These are phyloP conservation scores for Sycobia sp. DNA, from an alignment of 1,140 invertebrate species.

Conservation along the genomic window DNA sequence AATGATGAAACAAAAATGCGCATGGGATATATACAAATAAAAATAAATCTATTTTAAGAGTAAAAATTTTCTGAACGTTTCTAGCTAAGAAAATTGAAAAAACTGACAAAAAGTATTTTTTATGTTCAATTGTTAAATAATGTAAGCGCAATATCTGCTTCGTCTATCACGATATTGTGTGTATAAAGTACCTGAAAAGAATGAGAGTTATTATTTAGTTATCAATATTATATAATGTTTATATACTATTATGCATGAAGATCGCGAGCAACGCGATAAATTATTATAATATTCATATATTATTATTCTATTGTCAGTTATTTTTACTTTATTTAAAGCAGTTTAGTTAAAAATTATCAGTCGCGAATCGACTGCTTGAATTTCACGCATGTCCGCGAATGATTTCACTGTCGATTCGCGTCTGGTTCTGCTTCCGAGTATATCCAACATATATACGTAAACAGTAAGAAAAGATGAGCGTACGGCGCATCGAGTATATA, in stretches of 20 bases:
- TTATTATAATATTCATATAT: conserved; percentile 10
- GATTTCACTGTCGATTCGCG: neutral
- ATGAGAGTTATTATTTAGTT: conserved; percentile 44
- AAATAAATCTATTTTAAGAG: no score
- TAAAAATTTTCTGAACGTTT: no score
- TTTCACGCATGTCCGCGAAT: neutral
- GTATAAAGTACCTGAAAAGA: conserved; percentile 62
- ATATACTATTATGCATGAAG: conserved; percentile 15
- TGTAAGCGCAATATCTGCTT: conserved; percentile 43
- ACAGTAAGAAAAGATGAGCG: neutral
- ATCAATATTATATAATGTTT: conserved; percentile 24
- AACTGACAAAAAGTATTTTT: conserved; percentile 27
- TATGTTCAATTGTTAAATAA: conserved; percentile 27
- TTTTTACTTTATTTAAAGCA: conserved; percentile 22
- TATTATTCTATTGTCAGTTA: conserved; percentile 25
- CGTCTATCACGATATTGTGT: conserved; percentile 55
- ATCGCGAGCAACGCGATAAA: conserved; percentile 6
- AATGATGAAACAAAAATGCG: no score
- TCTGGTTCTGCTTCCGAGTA: conserved; percentile 17
- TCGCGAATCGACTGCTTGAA: neutral
- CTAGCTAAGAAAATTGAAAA: neutral
- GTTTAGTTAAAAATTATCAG: neutral
- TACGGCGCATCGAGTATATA: conserved; percentile 21
- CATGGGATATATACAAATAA: no score
- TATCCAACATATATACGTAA: conserved; percentile 25